phyloP scores from a whole-genome alignment of 2,113 vertebrate genomes.

The Sisor rabdophorus region DNA sequence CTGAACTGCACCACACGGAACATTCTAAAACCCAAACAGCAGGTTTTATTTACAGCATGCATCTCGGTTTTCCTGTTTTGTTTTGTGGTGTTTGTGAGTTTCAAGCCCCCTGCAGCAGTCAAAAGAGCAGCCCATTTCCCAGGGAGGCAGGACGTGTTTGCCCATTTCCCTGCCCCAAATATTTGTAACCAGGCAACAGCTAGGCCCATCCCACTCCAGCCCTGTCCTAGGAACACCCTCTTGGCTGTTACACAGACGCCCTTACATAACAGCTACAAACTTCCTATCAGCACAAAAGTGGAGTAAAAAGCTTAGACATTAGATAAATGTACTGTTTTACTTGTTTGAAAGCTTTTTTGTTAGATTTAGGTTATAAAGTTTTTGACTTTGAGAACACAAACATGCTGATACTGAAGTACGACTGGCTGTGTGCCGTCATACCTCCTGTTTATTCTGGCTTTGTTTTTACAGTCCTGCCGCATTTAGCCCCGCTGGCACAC shows the following conservation, averaged over 20 bases:
- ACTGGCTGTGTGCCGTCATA: conserved; percentile 40
- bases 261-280: conserved; percentile 61
- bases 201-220: conserved; percentile 63
- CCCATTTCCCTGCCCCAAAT: conserved; percentile 72
- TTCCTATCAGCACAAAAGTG: conserved; percentile 55
- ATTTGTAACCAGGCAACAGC: conserved; percentile 74
- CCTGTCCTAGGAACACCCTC: conserved; percentile 65
- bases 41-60: conserved; percentile 39
- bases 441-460: conserved; percentile 23
- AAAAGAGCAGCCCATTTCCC: conserved; percentile 66
- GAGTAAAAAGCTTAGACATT: conserved; percentile 35
- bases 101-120: conserved; percentile 55
- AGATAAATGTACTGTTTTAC: not conserved
- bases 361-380: not conserved
- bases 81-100: conserved; percentile 32
- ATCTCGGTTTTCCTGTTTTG: conserved; percentile 36
- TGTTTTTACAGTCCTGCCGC: conserved; percentile 47
- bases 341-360: not conserved
- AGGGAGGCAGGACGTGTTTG: conserved; percentile 67
- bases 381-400: conserved; percentile 1
- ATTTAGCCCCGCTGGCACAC: conserved; percentile 40
- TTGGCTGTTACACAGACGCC: conserved; percentile 61
- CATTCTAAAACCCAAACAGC: conserved; percentile 9
- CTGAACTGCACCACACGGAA: not conserved
- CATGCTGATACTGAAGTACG: conserved; percentile 26